Base-by-base conservation (phyloP, 2,888 invertebrate species). In the Drosophila pseudotalamancana region DNA sequence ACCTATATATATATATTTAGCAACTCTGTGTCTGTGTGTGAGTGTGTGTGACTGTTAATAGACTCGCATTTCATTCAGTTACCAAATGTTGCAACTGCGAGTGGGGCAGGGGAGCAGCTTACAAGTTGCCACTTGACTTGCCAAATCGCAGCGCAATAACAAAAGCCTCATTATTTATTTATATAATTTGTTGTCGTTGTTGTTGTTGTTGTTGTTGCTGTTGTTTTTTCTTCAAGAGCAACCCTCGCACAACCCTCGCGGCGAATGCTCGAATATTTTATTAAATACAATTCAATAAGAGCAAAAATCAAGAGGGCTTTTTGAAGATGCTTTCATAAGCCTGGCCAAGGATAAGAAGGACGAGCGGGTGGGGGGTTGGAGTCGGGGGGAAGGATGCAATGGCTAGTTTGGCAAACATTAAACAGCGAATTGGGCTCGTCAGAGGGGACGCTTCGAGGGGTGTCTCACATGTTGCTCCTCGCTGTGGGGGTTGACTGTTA, bases 251-350 rank as follows among this genome's bases (percentile, higher is more conserved):
- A 64, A 65, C 69, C 75, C 75, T 70, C 50, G 45, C 57, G 40
- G 67, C 57, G 19, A 65, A 48, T 43, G 43, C 57, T 49, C 71
- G 61, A 59, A 83, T 81, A 81, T 84, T 77, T 72, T 84, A 84
- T 86, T 84, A 84, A 84, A 78, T 79, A 84, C 74, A 86, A 84
- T 84, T 86, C 83, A 83, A 84, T 86, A 79, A 78, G 35, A 63
- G 63, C 64, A 56, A 54, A 60, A 54, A 53, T 61, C 51, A 63
- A 37, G 59, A 59, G 69, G 54, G 54, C 59, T 45, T 53, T 51
- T 51, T 56, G 32, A 34, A 40, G 51, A 45, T 57, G 35, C 16
- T 11, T 23, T 16, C 32, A 23, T 16, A 46, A 45, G 45, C 31
- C 29, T 14, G 3, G 19, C 45, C 12, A 14, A 12, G 18, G 27